These are phyloP conservation scores for Hipparchia semele DNA, from an alignment of 2,888 invertebrate species.

Conservation along the genomic window DNA sequence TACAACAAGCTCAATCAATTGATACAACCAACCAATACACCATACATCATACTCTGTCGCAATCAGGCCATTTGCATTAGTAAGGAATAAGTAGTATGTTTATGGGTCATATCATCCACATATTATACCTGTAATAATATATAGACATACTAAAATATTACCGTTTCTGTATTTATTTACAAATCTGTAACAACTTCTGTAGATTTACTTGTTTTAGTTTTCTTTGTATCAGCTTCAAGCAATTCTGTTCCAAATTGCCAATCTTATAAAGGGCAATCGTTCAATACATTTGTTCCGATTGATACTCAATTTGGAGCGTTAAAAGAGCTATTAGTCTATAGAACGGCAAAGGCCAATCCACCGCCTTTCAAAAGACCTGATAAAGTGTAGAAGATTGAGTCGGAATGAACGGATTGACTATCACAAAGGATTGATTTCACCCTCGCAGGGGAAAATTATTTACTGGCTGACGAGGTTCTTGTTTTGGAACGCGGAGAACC, in stretches of 20 bases:
- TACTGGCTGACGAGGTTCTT: constrained; percentile 23
- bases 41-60: too few relatives aligned
- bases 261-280: constrained; percentile 10
- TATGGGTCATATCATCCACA: too few relatives aligned
- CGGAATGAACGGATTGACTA: constrained; percentile 29
- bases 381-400: constrained; percentile 33
- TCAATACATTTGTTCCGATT: constrained; percentile 23
- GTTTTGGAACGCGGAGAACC: constrained; percentile 25
- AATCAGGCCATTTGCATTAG: too few relatives aligned
- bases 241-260: constrained; percentile 3
- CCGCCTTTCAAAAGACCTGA: constrained; percentile 32
- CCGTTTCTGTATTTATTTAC: neutral
- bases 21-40: too few relatives aligned
- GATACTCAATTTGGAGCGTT: constrained; percentile 28
- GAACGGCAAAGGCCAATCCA: constrained; percentile 26
- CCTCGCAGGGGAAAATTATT: constrained; percentile 30
- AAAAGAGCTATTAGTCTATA: constrained; percentile 32
- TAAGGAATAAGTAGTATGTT: too few relatives aligned
- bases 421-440: constrained; percentile 20
- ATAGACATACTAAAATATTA: too few relatives aligned
- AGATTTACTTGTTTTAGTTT: constrained; percentile 12
- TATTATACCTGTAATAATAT: too few relatives aligned
- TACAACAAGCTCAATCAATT: too few relatives aligned
- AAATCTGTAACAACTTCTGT: neutral
- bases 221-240: constrained; percentile 25